Conservation (phyloP, 2,888 invertebrate genomes). For the Hyppa rectilinea region DNA sequence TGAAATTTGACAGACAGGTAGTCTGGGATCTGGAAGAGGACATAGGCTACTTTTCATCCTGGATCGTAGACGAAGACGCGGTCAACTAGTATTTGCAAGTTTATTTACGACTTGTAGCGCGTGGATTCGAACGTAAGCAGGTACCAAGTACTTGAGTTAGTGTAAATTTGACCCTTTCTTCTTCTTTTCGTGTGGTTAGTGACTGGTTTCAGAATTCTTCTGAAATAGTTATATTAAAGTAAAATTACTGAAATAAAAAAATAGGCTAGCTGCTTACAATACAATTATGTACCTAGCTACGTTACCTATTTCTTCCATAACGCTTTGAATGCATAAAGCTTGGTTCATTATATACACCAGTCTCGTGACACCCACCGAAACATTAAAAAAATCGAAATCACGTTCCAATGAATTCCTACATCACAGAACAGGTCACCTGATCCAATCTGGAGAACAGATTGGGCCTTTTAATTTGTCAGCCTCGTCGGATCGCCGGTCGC, state of each 20-base stretch:
- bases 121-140: too few species aligned
- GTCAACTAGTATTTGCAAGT: background rate
- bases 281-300: too few species aligned
- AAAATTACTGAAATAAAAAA: background rate
- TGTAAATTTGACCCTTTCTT: too few species aligned
- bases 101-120: too few species aligned
- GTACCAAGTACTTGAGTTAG: too few species aligned
- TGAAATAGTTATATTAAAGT: too few species aligned
- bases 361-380: background rate
- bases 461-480: constrained; percentile 72
- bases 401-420: constrained; percentile 45
- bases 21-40: background rate
- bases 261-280: too few species aligned
- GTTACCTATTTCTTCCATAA: background rate
- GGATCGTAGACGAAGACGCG: background rate
- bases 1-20: background rate
- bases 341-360: background rate
- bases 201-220: too few species aligned
- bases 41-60: background rate
- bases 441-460: constrained; percentile 65
- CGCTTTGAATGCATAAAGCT: background rate
- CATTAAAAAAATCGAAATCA: constrained; percentile 28
- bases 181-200: too few species aligned
- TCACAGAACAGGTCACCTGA: constrained; percentile 44
- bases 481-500: constrained; percentile 39